phyloP scores from a whole-genome alignment of 2,113 vertebrate species.

The Catharus minimus region DNA sequence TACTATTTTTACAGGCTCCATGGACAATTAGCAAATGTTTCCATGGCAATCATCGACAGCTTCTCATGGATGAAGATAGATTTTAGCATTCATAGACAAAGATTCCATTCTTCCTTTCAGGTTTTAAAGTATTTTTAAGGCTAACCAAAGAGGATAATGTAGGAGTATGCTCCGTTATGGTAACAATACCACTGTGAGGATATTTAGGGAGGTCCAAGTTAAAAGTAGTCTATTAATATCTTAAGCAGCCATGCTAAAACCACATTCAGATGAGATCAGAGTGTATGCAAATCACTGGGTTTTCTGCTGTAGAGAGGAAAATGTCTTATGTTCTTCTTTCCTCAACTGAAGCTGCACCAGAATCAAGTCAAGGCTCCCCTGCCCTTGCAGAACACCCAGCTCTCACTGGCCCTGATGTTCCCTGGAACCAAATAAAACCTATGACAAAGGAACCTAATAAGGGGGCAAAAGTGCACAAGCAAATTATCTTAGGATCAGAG shows the following conservation, averaged over 20 bases:
- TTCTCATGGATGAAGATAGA: slow-evolving; percentile 35
- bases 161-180: slow-evolving; percentile 31
- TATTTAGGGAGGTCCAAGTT: slow-evolving; percentile 33
- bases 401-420: not conserved
- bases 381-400: accelerated
- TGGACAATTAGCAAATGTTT: slow-evolving; percentile 63
- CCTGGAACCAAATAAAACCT: not conserved
- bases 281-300: not conserved
- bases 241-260: slow-evolving; percentile 7
- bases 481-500: not conserved
- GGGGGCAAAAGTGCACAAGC: not conserved
- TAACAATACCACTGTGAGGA: slow-evolving; percentile 29
- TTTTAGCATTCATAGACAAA: slow-evolving; percentile 37
- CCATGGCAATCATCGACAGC: slow-evolving; percentile 2
- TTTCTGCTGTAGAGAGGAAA: not conserved
- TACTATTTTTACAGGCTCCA: slow-evolving; percentile 24
- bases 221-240: slow-evolving; percentile 43
- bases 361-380: not conserved
- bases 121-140: slow-evolving; percentile 47
- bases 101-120: slow-evolving; percentile 20
- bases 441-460: not conserved
- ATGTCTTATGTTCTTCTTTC: not conserved
- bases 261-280: slow-evolving; percentile 6
- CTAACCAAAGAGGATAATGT: slow-evolving; percentile 45
- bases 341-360: not conserved